Base-by-base conservation (phyloP, 37 sponge, comb jelly and placozoan genomes). In the Crambe crambe region DNA sequence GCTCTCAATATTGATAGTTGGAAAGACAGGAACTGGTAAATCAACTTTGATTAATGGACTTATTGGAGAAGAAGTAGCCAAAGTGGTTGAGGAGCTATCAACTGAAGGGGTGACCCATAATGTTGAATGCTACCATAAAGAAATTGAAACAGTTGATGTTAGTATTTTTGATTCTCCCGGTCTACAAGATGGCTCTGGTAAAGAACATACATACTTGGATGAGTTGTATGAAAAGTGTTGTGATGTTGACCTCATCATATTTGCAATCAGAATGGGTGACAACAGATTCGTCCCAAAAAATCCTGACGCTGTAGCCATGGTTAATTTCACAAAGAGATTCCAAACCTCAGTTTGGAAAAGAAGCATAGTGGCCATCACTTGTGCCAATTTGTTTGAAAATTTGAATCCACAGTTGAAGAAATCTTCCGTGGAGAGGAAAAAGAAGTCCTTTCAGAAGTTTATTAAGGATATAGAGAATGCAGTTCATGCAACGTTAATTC, bases 1-100 rank as follows among this genome's bases (percentile, higher is more conserved):
- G 4, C 5, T 62, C 6, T 8, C 4, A 20, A 34, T 68, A 23
- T 5, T 56, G 54, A 47, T 74, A 17, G 37, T 44, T 8, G 75
- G 75, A 32, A 56, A 20, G 54, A 74, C 75, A 31, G 75, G 75
- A 56, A 10, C 59, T 26, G 75, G 75, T 31, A 74, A 74, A 29
- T 74, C 75, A 1, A 35, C 75, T 17, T 57, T 74, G 59, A 57
- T 74, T 22, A 74, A 74, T 27, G 75, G 56, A 6, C 37, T 74
- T 3, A 29, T 42, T 12, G 75, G 75, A 44, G 37, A 29, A 12
- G 37, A 44, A 36, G 34, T 47, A 1, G 54, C 30, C 23, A 37
- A 74, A 10, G 75, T 23, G 2, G 6, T 57, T 9, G 59, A 56
- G 37, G 56, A 5, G 22, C 59, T 47, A 8, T 30, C 59, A 2